Evolutionary conservation across 2,113 vertebrate species (phyloP).

Genomic region (Pionites leucogaster): DNA sequence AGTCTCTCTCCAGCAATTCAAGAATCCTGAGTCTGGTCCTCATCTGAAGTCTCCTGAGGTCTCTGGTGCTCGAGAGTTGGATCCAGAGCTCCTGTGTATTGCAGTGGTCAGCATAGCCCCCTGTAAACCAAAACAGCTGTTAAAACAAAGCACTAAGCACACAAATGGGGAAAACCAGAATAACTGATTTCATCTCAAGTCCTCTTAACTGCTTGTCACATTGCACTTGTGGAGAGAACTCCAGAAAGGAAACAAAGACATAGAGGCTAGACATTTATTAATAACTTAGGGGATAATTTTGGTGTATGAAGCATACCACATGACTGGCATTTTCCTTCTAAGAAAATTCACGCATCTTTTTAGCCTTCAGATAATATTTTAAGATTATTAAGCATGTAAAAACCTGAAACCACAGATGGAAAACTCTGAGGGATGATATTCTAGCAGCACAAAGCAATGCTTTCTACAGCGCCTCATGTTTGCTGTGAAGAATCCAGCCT

Average conservation of each 20-base stretch:
- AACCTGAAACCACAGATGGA: constrained; percentile 5
- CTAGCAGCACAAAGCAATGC: not conserved
- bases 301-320: not conserved
- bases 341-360: not conserved
- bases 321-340: not conserved
- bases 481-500: not conserved
- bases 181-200: not conserved
- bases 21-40: not conserved
- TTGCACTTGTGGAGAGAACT: not conserved
- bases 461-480: not conserved
- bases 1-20: not conserved
- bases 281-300: not conserved
- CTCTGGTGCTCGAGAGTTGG: not conserved
- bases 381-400: not conserved
- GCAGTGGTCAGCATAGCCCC: accelerated
- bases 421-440: not conserved
- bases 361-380: not conserved
- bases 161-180: not conserved
- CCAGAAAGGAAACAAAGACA: not conserved
- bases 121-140: not conserved
- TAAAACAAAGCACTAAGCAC: not conserved
- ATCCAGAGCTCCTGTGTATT: accelerated
- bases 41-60: not conserved
- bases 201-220: not conserved
- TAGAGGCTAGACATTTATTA: not conserved